Evolutionary conservation across 37 sponge, comb jelly and placozoan genomes (phyloP).

Genomic region (Crambe crambe): DNA sequence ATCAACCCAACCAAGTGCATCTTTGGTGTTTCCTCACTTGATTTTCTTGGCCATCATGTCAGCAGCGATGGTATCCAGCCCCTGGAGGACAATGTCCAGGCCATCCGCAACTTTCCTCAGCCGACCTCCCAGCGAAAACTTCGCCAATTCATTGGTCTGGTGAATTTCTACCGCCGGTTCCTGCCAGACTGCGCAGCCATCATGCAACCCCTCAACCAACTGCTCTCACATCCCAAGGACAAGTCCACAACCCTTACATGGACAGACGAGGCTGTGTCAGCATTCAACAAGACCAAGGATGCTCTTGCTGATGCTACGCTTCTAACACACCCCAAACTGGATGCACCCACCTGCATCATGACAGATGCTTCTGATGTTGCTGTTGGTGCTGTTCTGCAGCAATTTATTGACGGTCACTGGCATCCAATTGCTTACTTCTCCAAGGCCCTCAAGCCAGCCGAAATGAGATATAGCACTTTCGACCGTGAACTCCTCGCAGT

Average conservation of each 20-base stretch:
- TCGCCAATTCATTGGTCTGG: too few relatives aligned
- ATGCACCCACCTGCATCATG: conserved; percentile 54
- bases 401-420: too few relatives aligned
- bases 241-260: conserved; percentile 14
- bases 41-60: too few relatives aligned
- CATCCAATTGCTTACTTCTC: too few relatives aligned
- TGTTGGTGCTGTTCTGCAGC: too few relatives aligned
- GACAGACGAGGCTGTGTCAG: conserved; percentile 16
- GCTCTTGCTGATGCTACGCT: conserved; percentile 56
- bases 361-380: conserved; percentile 62
- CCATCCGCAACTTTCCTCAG: conserved; percentile 61
- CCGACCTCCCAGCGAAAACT: conserved; percentile 45
- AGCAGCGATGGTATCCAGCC: too few relatives aligned
- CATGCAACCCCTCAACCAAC: conserved; percentile 44
- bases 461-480: not conserved
- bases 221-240: not conserved
- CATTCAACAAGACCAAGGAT: too few relatives aligned
- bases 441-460: not conserved
- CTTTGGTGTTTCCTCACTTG: too few relatives aligned
- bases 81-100: too few relatives aligned
- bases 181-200: conserved; percentile 31
- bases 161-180: conserved; percentile 42
- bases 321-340: conserved; percentile 22
- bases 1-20: too few relatives aligned
- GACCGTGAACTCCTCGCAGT: too few relatives aligned